A percentile compares a stretch with the other conserved stretches of the same genome.
Evolutionary conservation across 2,888 invertebrate species (phyloP).

Genomic region (Drosophila mimetica): DNA sequence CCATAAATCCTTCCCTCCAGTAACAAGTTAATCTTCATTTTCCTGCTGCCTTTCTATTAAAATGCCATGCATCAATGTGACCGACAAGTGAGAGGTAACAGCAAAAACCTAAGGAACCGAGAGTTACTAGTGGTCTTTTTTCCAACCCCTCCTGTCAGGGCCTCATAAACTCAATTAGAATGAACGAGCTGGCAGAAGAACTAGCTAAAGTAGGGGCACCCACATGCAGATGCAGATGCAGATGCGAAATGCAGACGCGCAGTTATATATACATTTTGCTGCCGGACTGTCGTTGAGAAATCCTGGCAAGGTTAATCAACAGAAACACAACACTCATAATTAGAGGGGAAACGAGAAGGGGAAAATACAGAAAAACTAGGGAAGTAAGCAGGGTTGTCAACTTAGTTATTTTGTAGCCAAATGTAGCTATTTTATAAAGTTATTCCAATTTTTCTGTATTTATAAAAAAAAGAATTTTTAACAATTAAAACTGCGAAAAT

Average conservation of each 20-base stretch:
- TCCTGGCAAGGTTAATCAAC: slow-evolving; percentile 50
- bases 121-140: slow-evolving; percentile 21
- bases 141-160: slow-evolving; percentile 30
- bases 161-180: slow-evolving; percentile 68
- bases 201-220: slow-evolving; percentile 37
- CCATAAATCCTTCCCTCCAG: slow-evolving; percentile 35
- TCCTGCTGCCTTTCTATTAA: slow-evolving; percentile 63
- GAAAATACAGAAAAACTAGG: slow-evolving; percentile 17
- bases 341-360: slow-evolving; percentile 31
- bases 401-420: neutral
- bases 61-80: slow-evolving; percentile 70
- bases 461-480: too few relatives aligned
- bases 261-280: slow-evolving; percentile 8
- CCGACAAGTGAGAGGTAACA: slow-evolving; percentile 43
- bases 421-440: neutral
- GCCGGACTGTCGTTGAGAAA: slow-evolving; percentile 17
- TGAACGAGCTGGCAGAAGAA: slow-evolving; percentile 50
- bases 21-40: slow-evolving; percentile 69
- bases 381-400: slow-evolving; percentile 14
- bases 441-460: too few relatives aligned
- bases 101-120: slow-evolving; percentile 25
- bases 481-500: too few relatives aligned
- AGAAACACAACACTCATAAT: slow-evolving; percentile 35
- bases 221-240: slow-evolving; percentile 40
- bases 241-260: slow-evolving; percentile 6